Percentiles rank a stretch among this genome's conserved stretches.
phyloP scores from a whole-genome alignment of 2,113 vertebrate genomes.

The Suncus etruscus region DNA sequence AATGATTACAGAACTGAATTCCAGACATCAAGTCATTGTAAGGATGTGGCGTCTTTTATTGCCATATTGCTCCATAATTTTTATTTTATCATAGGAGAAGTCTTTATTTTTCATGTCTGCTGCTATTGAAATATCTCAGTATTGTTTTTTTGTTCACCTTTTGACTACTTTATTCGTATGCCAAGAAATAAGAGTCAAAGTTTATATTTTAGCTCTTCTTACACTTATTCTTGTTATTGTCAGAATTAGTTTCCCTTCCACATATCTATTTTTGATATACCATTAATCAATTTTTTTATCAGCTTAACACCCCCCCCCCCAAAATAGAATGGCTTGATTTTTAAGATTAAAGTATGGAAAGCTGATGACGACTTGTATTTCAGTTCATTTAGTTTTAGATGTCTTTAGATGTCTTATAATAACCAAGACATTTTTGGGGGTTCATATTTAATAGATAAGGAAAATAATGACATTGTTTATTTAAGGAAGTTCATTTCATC shows the following conservation, averaged over 20 bases:
- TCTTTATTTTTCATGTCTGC: background rate
- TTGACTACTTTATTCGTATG: constrained; percentile 4
- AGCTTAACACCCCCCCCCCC: background rate
- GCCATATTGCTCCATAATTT: background rate
- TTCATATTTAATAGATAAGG: background rate
- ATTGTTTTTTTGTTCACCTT: background rate
- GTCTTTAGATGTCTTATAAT: constrained; percentile 17
- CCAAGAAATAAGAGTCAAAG: constrained; percentile 31
- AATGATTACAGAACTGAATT: background rate
- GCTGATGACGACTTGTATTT: background rate
- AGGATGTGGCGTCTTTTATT: background rate
- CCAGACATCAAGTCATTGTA: background rate
- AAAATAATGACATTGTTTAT: background rate
- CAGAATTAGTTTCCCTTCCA: background rate
- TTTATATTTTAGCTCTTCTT: constrained; percentile 24
- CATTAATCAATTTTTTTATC: constrained; percentile 42
- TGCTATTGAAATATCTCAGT: constrained; percentile 24
- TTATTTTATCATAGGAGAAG: too few relatives aligned
- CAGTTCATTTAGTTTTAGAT: too few relatives aligned
- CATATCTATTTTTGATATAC: constrained; percentile 21
- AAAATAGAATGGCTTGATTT: background rate
- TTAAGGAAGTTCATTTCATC: background rate
- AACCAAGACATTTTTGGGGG: background rate
- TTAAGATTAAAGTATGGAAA: constrained; percentile 2
- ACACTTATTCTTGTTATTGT: background rate